Evolutionary conservation across 2,888 invertebrate species (phyloP), one percentile per base, ranked within the genome.

Genomic region (Archips xylosteana): DNA sequence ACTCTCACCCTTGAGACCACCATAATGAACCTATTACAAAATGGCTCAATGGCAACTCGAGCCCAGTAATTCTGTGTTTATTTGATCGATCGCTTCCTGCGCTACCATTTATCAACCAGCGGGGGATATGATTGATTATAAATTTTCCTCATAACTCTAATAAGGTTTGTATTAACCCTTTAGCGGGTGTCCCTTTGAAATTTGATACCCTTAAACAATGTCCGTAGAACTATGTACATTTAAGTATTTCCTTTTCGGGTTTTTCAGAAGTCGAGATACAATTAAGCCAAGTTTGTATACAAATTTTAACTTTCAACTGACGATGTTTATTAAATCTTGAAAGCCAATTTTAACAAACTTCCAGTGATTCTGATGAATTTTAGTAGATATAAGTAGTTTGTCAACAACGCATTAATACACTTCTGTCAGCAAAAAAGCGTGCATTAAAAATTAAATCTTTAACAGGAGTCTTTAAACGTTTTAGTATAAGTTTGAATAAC

Each of bases 121-220:
- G 62, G 68, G 72, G 67, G 72, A 32, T 68, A 49, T 73, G 72
- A 73, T 68, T 73, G 73, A 73, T 73, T 73, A 73, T 63, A 54
- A 73, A 73, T 63, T 72, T 59, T 68, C 63, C 68, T 73, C 73
- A 42, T 73, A 68, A 63, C 23, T 59, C 63, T 68, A 68, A 67
- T 73, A 68, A 73, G 66, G 32, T 49, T 49, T 68, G 47, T 68
- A 59, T 67, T 72, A 72, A 45, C 54, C 71, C 51, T 36, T 59
- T 61, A 6, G 13, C 32, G 3, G 54, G 23, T 45, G 23, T 45
- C 71, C 60, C 15, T 42, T 39, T 60, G 71, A 47, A 61, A 62
- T 61, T 67, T 45, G n/a, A 45, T 67, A 67, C 36, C 34, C 51
- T 42, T 54, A 67, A 54, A 54, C 15, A 66, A 66, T 23, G 15